Evolutionary conservation across 2,797 vertebrate species (phyloP).

Genomic region (Phrynocephalus guinanensis): DNA sequence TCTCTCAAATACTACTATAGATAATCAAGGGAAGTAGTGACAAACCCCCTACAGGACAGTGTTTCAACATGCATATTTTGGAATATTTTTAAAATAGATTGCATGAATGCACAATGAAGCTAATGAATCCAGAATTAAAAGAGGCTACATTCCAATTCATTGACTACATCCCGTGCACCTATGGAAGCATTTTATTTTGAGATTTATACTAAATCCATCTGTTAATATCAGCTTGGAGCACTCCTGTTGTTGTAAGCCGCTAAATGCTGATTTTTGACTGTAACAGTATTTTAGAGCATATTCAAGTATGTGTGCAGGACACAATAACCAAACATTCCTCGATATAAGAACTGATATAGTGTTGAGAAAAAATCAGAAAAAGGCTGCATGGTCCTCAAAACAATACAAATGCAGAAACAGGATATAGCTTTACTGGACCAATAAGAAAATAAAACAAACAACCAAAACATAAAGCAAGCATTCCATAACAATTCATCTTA

Average conservation of each 20-base stretch:
- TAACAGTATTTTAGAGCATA: neutral
- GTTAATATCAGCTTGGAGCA: no score
- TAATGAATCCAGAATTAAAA: neutral
- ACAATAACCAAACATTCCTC: neutral
- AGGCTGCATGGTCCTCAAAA: no score
- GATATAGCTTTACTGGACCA: no score
- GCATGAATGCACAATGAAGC: neutral
- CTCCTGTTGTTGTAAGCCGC: no score
- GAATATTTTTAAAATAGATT: neutral
- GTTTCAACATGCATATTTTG: no score
- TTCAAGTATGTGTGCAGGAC: neutral
- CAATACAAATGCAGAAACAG: no score
- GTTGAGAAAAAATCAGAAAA: neutral
- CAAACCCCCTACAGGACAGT: neutral
- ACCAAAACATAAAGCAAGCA: no score
- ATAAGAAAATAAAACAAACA: no score
- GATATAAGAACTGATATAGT: neutral
- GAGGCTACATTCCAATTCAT: neutral
- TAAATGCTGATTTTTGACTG: neutral
- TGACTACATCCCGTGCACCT: neutral
- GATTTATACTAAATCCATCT: no score
- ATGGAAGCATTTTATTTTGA: neutral
- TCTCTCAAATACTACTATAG: neutral
- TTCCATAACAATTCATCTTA: no score
- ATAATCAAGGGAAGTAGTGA: neutral